Evolutionary conservation across 2,113 vertebrate genomes (phyloP).

Genomic region (Osmerus mordax): DNA sequence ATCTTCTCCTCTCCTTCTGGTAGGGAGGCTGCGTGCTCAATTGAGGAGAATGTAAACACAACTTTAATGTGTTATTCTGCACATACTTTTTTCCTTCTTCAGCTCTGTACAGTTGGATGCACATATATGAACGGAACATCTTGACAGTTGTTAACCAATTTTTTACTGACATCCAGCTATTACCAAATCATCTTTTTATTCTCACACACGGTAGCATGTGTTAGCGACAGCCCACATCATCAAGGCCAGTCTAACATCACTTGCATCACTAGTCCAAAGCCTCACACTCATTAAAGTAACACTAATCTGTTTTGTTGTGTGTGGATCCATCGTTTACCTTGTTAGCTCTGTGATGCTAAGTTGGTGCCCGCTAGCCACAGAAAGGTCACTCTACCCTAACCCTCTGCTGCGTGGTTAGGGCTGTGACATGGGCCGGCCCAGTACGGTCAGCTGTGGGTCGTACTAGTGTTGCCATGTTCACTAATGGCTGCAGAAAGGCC

Average conservation of each 20-base stretch:
- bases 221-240: neutral
- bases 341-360: neutral
- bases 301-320: neutral
- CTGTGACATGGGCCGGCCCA: neutral
- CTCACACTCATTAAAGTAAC: too few species aligned
- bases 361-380: neutral
- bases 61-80: neutral
- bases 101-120: too few species aligned
- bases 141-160: too few species aligned
- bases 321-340: neutral
- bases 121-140: too few species aligned
- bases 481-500: neutral
- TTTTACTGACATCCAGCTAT: too few species aligned
- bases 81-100: too few species aligned
- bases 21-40: neutral
- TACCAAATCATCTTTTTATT: too few species aligned
- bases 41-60: neutral
- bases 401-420: constrained; percentile 1
- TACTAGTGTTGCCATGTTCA: neutral
- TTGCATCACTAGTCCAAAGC: neutral
- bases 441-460: neutral
- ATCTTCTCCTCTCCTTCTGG: constrained; percentile 50
- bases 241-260: neutral
- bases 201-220: neutral
- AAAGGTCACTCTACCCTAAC: neutral